A percentile compares a stretch with the other conserved stretches of the same genome.
These are phyloP conservation scores for Proisotoma minuta DNA, from an alignment of 2,888 invertebrate genomes.

Conservation along the genomic window DNA sequence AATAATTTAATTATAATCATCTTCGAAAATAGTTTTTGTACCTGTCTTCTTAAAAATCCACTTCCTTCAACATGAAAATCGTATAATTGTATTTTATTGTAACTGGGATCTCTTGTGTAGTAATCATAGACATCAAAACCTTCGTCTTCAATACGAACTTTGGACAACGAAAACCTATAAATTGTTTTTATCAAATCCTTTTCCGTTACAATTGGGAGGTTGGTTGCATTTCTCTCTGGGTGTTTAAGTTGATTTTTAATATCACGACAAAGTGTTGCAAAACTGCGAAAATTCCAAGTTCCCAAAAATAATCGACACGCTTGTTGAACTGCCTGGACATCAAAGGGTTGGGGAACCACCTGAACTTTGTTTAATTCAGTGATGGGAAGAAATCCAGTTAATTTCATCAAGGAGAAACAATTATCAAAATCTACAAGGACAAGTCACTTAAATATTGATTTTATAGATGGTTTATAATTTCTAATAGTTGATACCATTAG, in stretches of 20 bases:
- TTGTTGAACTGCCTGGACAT: conserved; percentile 20
- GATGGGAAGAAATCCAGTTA: conserved; percentile 12
- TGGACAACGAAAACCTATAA: conserved; percentile 22
- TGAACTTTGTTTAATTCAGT: conserved; percentile 25
- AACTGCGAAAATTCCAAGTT: conserved; percentile 31
- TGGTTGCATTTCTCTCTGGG: not conserved
- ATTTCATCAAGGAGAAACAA: not conserved
- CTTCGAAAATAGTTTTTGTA: conserved; percentile 16
- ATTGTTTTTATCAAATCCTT: conserved; percentile 31
- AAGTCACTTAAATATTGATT: not conserved
- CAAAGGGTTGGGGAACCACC: conserved; percentile 33
- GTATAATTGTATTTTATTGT: conserved; percentile 31
- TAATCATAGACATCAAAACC: conserved; percentile 6
- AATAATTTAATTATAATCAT: not conserved
- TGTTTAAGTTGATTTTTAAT: too few relatives aligned
- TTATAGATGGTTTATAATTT: not conserved
- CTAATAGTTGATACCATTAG: conserved; percentile 16
- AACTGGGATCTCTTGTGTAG: conserved; percentile 11
- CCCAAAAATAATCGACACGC: conserved; percentile 37
- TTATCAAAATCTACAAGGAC: conserved; percentile 9
- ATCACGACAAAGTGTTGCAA: conserved; percentile 24
- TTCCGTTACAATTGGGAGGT: not conserved
- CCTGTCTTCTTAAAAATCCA: conserved; percentile 44
- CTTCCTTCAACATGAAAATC: conserved; percentile 42
- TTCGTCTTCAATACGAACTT: not conserved